These are phyloP conservation scores for Polypedilum vanderplanki DNA, from an alignment of 1,140 invertebrate species.

Conservation along the genomic window DNA sequence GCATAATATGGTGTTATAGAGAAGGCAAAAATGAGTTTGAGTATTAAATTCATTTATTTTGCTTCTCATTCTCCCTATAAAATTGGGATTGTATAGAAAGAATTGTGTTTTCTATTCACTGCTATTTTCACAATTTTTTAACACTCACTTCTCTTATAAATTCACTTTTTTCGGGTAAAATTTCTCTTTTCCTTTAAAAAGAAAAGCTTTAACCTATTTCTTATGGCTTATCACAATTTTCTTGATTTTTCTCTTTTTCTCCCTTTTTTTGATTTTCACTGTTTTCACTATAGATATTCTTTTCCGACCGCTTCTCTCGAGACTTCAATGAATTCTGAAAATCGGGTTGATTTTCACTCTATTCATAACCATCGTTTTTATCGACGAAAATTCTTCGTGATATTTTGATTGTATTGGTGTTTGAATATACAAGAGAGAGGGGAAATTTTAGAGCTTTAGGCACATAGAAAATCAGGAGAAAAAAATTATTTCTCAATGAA, in stretches of 20 bases:
- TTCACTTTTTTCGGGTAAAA: too few species aligned
- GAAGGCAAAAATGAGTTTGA: too few species aligned
- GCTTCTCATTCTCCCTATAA: too few species aligned
- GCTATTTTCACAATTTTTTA: too few species aligned
- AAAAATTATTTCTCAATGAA: not conserved
- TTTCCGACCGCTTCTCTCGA: conserved; percentile 9
- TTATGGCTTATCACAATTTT: not conserved
- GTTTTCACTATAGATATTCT: not conserved
- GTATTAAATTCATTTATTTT: too few species aligned
- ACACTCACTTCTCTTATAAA: too few species aligned
- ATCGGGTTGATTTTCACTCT: not conserved
- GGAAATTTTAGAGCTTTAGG: not conserved
- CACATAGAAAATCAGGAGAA: not conserved
- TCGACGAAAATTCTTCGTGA: not conserved
- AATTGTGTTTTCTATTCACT: too few species aligned
- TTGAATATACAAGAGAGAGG: too few species aligned
- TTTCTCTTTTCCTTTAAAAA: not conserved
- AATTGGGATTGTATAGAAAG: too few species aligned
- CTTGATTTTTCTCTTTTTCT: not conserved
- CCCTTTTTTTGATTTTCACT: not conserved
- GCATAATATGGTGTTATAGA: too few species aligned
- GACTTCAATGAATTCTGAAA: conserved; percentile 26
- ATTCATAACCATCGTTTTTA: not conserved
- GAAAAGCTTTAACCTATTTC: not conserved
- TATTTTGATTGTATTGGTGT: not conserved